Evolutionary conservation across 2,113 vertebrate genomes (phyloP), one percentile per base, ranked within the genome.

Genomic region (Ceyx cyanopectus): DNA sequence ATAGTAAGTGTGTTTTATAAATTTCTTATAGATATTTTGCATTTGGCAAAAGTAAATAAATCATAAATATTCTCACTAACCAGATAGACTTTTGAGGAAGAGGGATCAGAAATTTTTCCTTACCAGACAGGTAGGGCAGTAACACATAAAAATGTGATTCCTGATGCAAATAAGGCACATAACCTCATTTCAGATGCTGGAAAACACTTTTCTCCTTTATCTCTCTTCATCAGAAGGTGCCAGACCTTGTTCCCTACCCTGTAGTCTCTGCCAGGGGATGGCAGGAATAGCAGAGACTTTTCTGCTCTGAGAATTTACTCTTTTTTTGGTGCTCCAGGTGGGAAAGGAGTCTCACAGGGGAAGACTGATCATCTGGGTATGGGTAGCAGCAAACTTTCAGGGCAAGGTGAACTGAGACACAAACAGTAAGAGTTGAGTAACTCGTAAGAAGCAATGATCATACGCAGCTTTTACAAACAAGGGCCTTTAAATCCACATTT

Each of bases 191-290:
- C 43, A 70, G 68, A 40, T 67, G 17, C 27, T 63, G 57, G 21
- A 30, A 69, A 80, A 45, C 32, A 43, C 14, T 53, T 79, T 75
- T 80, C 54, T 82, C 6, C 5, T 81, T 62, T 51, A n/a, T 70
- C 27, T 63, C 6, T 69, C 50, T 74, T 68, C 7, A 1, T 77
- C 21, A 46, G 72, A 87, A 72, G 63, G 50, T 16, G 4, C 23
- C 73, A 10, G 53, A 27, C 5, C 1, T n/a, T 1, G 2, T 79
- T 89, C 7, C 26, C 5, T 22, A 4, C 3, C 45, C 29, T 4
- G 5, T 45, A 53, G 23, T 8, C 61, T 21, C 30, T 86, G 65
- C 14, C 32, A 67, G 26, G n/a, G 23, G 4, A 41, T n/a, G 37
- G 14, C 46, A 70, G 68, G 9, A 83, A 9, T 34, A 70, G 24